Evolutionary conservation across 2,888 invertebrate genomes (phyloP).

Genomic region (Ligdia adustata): DNA sequence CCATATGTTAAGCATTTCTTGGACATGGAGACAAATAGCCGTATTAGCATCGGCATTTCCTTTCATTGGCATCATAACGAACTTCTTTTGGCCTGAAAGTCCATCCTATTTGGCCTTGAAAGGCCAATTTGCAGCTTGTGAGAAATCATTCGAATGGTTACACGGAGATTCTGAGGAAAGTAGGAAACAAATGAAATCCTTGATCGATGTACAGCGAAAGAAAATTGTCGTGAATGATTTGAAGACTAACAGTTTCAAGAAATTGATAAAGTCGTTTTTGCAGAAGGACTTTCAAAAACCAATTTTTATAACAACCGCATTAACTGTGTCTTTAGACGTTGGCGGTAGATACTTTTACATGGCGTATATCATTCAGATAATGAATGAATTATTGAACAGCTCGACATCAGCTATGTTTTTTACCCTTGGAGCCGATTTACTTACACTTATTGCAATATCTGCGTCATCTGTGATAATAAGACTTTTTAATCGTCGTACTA

Average conservation of each 20-base stretch:
- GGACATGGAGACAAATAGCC: slow-evolving; percentile 51
- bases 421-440: slow-evolving; percentile 46
- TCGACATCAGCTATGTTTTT: slow-evolving; percentile 45
- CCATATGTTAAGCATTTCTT: slow-evolving; percentile 43
- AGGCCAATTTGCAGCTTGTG: slow-evolving; percentile 48
- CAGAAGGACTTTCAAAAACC: slow-evolving; percentile 47
- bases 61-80: slow-evolving; percentile 34
- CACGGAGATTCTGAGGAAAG: slow-evolving; percentile 40
- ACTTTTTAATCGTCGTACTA: slow-evolving; percentile 43
- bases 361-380: slow-evolving; percentile 49
- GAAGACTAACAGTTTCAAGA: neutral
- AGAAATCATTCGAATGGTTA: slow-evolving; percentile 46
- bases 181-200: slow-evolving; percentile 42
- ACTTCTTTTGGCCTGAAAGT: slow-evolving; percentile 54
- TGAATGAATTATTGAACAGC: slow-evolving; percentile 43
- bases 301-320: slow-evolving; percentile 37
- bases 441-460: slow-evolving; percentile 39
- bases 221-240: slow-evolving; percentile 7
- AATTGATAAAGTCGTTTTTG: slow-evolving; percentile 31
- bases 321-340: slow-evolving; percentile 47
- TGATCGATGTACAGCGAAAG: slow-evolving; percentile 39
- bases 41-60: slow-evolving; percentile 32
- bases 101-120: slow-evolving; percentile 51
- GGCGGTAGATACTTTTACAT: slow-evolving; percentile 49
- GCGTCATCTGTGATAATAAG: slow-evolving; percentile 43